Base-by-base conservation (phyloP, 2,888 invertebrate species). In the Drosophila cracens region DNA sequence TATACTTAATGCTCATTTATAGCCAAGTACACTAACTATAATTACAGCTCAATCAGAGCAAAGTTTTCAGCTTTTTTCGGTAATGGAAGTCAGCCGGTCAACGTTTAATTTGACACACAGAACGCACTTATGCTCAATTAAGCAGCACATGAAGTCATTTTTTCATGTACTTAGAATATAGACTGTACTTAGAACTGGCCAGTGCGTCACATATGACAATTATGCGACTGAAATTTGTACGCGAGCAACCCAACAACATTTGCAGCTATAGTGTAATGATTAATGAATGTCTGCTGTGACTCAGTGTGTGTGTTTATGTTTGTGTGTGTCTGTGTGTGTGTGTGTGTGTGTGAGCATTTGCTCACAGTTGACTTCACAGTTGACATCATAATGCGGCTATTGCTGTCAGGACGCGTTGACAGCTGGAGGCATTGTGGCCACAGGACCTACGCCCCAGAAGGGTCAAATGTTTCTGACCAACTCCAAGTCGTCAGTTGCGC, bases 381-480 rank as follows among this genome's bases (percentile, higher is more conserved):
- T 86, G 85, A 89, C 85, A 86, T 85, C 85, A 89, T 89, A 85
- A 87, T 87, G 75, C 70, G 77, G 85, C 72, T 57, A 81, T 79
- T 84, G 79, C 82, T 74, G 89, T 74, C 89, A 81, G 62, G 53
- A 67, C 43, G 60, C 71, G 79, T 49, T 84, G 89, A 89, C 85
- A 82, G 73, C 67, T 61, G 43, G 51, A 74, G 72, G 56, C 70
- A 66, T 71, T 75, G 51, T 61, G 74, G 59, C 61, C 81, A 52
- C 65, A 53, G 36, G 29, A 61, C 43, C 25, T 40, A 27, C 34
- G 31, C 2, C n/a, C 11, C 27, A 10, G 29, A 52, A 43, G 62
- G 81, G 83, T 76, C 81, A 83, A 66, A 72, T 70, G 66, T 46
- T 46, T 46, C 27, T 16, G 25, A 46, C 46, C 46, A 46, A 46